Evolutionary conservation across 2,888 invertebrate species (phyloP).

Genomic region (Tachina lurida): DNA sequence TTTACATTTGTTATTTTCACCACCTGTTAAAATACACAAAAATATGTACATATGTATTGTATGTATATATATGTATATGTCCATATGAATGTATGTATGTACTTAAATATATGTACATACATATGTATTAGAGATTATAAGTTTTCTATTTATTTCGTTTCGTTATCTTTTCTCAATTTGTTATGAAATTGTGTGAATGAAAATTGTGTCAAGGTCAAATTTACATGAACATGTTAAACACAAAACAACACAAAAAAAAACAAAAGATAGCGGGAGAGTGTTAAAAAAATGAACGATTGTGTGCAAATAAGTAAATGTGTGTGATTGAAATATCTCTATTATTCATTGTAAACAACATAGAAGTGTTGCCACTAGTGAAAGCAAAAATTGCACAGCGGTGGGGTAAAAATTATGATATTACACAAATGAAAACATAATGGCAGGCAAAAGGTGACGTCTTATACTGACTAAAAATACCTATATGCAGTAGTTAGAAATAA

Average conservation of each 20-base stretch:
- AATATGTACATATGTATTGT: not conserved
- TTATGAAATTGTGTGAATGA: constrained; percentile 59
- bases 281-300: not conserved
- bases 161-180: constrained; percentile 46
- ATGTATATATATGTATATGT: no score
- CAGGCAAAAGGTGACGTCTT: no score
- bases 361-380: not conserved
- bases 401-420: no score
- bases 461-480: no score
- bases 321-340: constrained; percentile 38
- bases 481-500: no score
- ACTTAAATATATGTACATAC: not conserved
- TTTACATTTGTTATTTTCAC: constrained; percentile 19
- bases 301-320: constrained; percentile 33
- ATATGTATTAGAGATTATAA: not conserved
- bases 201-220: constrained; percentile 79
- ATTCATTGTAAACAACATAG: constrained; percentile 36
- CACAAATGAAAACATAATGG: no score
- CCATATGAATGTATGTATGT: not conserved
- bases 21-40: constrained; percentile 35
- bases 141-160: constrained; percentile 25
- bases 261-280: constrained; percentile 43
- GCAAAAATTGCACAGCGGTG: not conserved
- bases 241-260: no score
- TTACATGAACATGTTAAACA: constrained; percentile 76